These are phyloP conservation scores for Leptarthrus brevirostris DNA, from an alignment of 2,888 invertebrate genomes.

Conservation along the genomic window DNA sequence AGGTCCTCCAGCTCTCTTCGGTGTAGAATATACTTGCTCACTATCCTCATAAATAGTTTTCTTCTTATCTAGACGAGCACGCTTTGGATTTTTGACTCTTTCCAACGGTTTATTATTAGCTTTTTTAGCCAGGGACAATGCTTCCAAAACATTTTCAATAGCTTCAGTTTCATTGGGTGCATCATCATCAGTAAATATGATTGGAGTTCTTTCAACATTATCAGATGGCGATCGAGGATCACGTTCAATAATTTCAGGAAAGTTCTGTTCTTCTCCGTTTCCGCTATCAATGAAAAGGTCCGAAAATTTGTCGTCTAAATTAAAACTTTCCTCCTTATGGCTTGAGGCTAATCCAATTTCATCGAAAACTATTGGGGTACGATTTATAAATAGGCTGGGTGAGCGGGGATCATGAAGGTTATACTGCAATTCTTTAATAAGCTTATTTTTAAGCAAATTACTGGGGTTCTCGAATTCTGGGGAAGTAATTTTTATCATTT, in stretches of 20 bases:
- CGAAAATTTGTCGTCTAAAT: slow-evolving; percentile 44
- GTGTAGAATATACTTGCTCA: slow-evolving; percentile 20
- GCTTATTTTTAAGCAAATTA: slow-evolving; percentile 7
- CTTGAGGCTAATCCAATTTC: neutral
- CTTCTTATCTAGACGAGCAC: neutral
- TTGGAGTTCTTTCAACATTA: slow-evolving; percentile 50
- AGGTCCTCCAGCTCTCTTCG: slow-evolving; percentile 17
- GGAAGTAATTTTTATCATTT: neutral
- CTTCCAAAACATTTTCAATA: slow-evolving; percentile 35
- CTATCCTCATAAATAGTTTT: slow-evolving; percentile 49
- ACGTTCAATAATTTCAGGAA: neutral
- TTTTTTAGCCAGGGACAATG: slow-evolving; percentile 34
- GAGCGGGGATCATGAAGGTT: slow-evolving; percentile 54
- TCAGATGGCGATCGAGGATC: slow-evolving; percentile 52
- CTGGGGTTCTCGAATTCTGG: slow-evolving; percentile 4
- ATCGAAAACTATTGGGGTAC: slow-evolving; percentile 52
- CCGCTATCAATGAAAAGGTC: slow-evolving; percentile 23
- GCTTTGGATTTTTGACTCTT: slow-evolving; percentile 38
- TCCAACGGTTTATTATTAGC: slow-evolving; percentile 18
- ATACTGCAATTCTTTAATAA: slow-evolving; percentile 8
- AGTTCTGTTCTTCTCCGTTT: neutral
- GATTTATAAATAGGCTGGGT: slow-evolving; percentile 50
- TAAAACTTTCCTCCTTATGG: neutral
- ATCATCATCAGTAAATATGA: slow-evolving; percentile 28
- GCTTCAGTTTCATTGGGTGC: slow-evolving; percentile 5